Evolutionary conservation across 2,888 invertebrate genomes (phyloP), one percentile per base, ranked within the genome.

Genomic region (Tinea pellionella): DNA sequence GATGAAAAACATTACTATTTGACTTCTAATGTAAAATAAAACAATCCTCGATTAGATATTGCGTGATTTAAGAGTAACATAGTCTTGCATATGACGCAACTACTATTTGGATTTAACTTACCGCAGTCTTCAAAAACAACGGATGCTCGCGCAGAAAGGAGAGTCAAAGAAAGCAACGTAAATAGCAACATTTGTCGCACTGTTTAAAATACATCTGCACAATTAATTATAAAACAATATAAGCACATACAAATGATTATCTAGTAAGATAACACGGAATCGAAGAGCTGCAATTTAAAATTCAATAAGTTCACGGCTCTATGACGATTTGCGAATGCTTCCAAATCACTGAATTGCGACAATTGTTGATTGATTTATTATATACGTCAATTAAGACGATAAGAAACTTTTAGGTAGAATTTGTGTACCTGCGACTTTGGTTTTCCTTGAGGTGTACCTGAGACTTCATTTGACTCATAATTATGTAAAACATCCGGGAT

Each of bases 61-160:
- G 9, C 37, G n/a, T 37, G 11, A 37, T 37, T 37, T 37, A 9
- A n/a, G 3, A 6, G 9, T 37, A 37, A 37, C 37, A 37, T 37
- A 6, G 9, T 24, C 3, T 37, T 37, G 37, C 37, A 37, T 37
- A 37, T 9, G 9, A 37, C 9, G 37, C 37, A 37, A n/a, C 37
- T 9, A 12, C 1, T 37, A 24, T 24, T 24, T 24, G 24, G 6
- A 24, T 24, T 24, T 24, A 53, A 69, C 80, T 78, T 68, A 83
- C 83, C 83, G 63, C 83, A 83, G 64, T 82, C 82, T 70, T 77
- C 73, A 63, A 82, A 83, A 43, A 76, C 66, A 37, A 82, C 79
- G 60, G 73, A 72, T 43, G 72, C 71, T 55, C 68, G 61, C 59
- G 65, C 70, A 47, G 65, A 60, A 41, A 67, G 63, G 24, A 70